Conservation (phyloP, 2,888 invertebrate genomes). For the Scaptomyza reducta region DNA sequence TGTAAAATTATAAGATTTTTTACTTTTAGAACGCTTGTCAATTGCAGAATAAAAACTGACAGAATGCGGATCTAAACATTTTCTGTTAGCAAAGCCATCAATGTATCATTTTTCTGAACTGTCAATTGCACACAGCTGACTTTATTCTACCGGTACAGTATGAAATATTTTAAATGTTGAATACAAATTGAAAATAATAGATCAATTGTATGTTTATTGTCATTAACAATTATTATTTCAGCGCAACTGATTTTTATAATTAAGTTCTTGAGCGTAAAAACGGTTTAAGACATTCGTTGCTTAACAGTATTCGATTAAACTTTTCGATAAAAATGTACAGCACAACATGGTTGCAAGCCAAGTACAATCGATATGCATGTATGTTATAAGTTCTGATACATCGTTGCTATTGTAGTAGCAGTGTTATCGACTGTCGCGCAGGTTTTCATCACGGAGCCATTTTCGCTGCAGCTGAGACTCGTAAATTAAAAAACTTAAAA, state of each 20-base stretch:
- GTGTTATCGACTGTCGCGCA: conserved; percentile 55
- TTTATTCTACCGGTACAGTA: not conserved
- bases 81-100: conserved; percentile 4
- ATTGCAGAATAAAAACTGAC: not conserved
- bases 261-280: too few species aligned
- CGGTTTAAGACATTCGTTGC: not conserved
- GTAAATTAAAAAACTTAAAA: conserved; percentile 64
- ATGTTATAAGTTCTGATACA: conserved; percentile 2
- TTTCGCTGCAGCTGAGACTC: conserved; percentile 64
- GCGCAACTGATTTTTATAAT: too few species aligned
- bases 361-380: conserved; percentile 6
- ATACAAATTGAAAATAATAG: too few species aligned
- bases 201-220: too few species aligned
- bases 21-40: not conserved
- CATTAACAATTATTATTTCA: too few species aligned
- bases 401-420: conserved; percentile 34
- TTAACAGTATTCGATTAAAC: conserved; percentile 22
- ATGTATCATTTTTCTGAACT: not conserved
- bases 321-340: not conserved
- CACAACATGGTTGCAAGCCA: not conserved
- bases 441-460: conserved; percentile 61
- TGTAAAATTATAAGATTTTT: not conserved
- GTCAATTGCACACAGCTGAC: conserved; percentile 3
- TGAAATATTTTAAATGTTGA: too few species aligned
- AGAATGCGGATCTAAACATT: not conserved